Conservation (phyloP, 2,888 invertebrate genomes). For the Drosophila atripex region DNA sequence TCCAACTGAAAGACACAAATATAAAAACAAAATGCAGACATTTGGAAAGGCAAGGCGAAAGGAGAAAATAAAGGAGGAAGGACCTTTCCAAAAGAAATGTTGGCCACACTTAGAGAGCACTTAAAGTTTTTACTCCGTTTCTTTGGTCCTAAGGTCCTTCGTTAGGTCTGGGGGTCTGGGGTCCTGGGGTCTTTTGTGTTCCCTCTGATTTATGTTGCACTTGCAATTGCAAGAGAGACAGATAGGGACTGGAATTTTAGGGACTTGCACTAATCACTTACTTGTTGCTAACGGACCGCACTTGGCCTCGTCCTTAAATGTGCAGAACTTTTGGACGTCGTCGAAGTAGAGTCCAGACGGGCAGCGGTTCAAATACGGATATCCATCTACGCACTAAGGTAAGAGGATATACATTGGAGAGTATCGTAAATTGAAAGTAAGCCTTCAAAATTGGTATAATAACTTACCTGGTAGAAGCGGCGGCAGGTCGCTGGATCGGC, state of each 20-base stretch:
- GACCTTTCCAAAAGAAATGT: conserved; percentile 3
- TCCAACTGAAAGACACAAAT: not conserved
- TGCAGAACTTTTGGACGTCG: conserved; percentile 94
- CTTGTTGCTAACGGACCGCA: conserved; percentile 95
- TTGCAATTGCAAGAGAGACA: conserved; percentile 62
- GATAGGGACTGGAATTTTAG: conserved; percentile 1
- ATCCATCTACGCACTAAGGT: conserved; percentile 93
- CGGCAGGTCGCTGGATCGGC: conserved; percentile 95
- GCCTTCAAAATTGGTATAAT: not conserved
- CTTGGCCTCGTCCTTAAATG: conserved; percentile 94
- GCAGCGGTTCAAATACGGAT: conserved; percentile 93
- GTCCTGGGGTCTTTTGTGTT: conserved; percentile 17
- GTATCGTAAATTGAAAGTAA: not conserved
- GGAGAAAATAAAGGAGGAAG: not conserved
- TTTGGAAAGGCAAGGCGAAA: not conserved
- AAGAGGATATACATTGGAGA: not conserved
- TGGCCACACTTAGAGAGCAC: conserved; percentile 66
- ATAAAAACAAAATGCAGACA: not conserved
- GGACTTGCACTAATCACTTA: conserved; percentile 85
- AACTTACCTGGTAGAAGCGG: conserved; percentile 92
- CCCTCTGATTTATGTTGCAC: conserved; percentile 71
- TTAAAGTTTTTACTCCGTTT: conserved; percentile 61
- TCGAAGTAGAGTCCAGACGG: conserved; percentile 96
- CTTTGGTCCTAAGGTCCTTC: conserved; percentile 1
- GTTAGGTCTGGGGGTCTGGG: too few species aligned